A percentile compares a stretch with the other conserved stretches of the same genome.
Conservation (phyloP, 1,140 invertebrate species). For the Drosophila nikananu region DNA sequence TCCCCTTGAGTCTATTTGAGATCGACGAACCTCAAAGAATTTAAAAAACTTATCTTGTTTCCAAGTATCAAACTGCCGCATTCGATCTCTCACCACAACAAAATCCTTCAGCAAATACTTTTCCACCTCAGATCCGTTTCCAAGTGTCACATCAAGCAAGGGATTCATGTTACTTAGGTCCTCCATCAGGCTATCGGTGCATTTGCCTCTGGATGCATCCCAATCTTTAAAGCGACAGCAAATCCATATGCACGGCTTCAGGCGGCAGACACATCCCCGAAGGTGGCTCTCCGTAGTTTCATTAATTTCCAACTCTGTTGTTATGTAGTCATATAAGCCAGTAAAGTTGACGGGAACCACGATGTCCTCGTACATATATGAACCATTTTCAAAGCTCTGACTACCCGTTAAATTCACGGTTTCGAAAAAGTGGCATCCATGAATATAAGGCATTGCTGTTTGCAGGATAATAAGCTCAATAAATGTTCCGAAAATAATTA, state of each 20-base stretch:
- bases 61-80: fast-evolving
- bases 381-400: not conserved
- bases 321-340: not conserved
- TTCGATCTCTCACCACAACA: not conserved
- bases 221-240: not conserved
- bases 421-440: not conserved
- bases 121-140: not conserved
- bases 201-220: not conserved
- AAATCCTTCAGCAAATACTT: not conserved
- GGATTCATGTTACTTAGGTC: not conserved
- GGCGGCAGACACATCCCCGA: not conserved
- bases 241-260: not conserved
- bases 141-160: not conserved
- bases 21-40: not conserved
- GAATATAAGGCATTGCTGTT: not conserved
- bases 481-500: not conserved
- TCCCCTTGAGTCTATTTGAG: too few relatives aligned
- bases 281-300: not conserved
- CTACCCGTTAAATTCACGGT: not conserved
- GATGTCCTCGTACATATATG: too few relatives aligned
- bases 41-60: fast-evolving
- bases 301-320: not conserved
- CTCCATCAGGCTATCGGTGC: not conserved
- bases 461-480: not conserved
- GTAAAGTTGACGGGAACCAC: too few relatives aligned